phyloP scores from a whole-genome alignment of 2,797 vertebrate genomes.

The Sebastes baramenuke region DNA sequence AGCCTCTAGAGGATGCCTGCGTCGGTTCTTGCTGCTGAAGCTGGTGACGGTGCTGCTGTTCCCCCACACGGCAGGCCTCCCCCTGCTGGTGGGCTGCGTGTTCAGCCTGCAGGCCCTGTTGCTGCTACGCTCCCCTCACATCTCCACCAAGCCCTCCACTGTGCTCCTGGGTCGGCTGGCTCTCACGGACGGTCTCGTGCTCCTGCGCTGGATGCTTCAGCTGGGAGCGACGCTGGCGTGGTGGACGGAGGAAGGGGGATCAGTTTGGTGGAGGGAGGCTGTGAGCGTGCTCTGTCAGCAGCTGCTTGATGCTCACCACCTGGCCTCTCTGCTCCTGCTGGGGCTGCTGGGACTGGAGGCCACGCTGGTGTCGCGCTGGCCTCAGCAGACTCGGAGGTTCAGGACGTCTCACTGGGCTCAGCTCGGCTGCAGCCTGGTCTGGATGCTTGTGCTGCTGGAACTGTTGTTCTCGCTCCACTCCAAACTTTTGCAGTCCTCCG shows the following conservation, averaged over 20 bases:
- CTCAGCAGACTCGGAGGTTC: constrained; percentile 72
- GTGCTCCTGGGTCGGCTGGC: constrained; percentile 84
- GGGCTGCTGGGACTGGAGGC: constrained; percentile 84
- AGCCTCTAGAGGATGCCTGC: constrained; percentile 73
- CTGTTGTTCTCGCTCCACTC: constrained; percentile 37
- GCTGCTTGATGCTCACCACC: constrained; percentile 76
- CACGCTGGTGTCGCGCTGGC: constrained; percentile 78
- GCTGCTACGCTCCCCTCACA: constrained; percentile 75
- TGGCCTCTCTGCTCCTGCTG: constrained; percentile 80
- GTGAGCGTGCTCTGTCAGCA: constrained; percentile 45
- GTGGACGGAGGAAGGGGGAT: not conserved
- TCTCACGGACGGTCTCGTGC: constrained; percentile 68
- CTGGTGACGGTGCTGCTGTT: constrained; percentile 82
- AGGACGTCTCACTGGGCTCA: constrained; percentile 77
- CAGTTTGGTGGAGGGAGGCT: not conserved
- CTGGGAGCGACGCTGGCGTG: not conserved
- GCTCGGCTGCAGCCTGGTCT: constrained; percentile 61
- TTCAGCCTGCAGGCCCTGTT: constrained; percentile 71
- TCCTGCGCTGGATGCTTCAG: constrained; percentile 59
- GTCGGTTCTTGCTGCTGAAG: constrained; percentile 83
- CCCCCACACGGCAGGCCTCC: constrained; percentile 62
- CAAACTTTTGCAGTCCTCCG: constrained; percentile 5
- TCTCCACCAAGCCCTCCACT: constrained; percentile 82
- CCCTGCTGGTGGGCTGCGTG: constrained; percentile 74
- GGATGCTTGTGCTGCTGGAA: constrained; percentile 72